Percentiles rank a stretch among this genome's conserved stretches.
phyloP scores from a whole-genome alignment of 1,140 invertebrate genomes.

The Chlorops oryzae region DNA sequence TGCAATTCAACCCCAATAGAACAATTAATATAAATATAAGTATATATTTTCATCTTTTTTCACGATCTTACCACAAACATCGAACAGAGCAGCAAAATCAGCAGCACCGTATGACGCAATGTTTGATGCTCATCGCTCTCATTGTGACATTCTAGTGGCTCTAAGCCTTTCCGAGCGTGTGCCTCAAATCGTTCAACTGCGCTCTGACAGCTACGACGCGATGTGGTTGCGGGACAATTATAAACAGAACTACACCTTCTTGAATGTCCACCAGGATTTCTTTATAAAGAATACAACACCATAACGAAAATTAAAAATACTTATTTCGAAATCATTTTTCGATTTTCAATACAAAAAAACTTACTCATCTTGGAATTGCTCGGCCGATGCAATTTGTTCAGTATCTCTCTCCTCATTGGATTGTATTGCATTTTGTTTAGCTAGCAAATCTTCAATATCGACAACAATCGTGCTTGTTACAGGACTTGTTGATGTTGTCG shows the following conservation, averaged over 20 bases:
- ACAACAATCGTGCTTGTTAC: conserved; percentile 50
- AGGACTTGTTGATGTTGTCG: conserved; percentile 18
- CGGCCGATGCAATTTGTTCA: conserved; percentile 8
- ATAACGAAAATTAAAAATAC: background rate
- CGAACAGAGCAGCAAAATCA: conserved; percentile 71
- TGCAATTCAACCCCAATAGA: conserved; percentile 60
- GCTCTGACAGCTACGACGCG: conserved; percentile 51
- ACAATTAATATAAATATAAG: conserved; percentile 10
- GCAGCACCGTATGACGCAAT: conserved; percentile 73
- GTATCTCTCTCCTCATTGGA: conserved; percentile 10
- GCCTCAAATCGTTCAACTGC: conserved; percentile 53
- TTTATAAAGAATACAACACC: background rate
- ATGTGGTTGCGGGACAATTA: conserved; percentile 47
- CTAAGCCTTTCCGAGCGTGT: conserved; percentile 49
- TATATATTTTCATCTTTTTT: too few relatives aligned
- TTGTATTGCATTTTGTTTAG: conserved; percentile 24
- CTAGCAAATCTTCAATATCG: conserved; percentile 68
- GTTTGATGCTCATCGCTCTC: conserved; percentile 63
- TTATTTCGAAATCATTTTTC: background rate
- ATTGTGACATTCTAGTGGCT: conserved; percentile 53
- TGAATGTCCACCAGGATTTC: background rate
- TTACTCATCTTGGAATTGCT: conserved; percentile 23
- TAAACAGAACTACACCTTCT: conserved; percentile 50
- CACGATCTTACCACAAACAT: conserved; percentile 73
- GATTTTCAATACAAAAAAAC: conserved; percentile 3